Evolutionary conservation across 1,140 invertebrate genomes (phyloP).

Genomic region (Thaumetopoea pityocampa): DNA sequence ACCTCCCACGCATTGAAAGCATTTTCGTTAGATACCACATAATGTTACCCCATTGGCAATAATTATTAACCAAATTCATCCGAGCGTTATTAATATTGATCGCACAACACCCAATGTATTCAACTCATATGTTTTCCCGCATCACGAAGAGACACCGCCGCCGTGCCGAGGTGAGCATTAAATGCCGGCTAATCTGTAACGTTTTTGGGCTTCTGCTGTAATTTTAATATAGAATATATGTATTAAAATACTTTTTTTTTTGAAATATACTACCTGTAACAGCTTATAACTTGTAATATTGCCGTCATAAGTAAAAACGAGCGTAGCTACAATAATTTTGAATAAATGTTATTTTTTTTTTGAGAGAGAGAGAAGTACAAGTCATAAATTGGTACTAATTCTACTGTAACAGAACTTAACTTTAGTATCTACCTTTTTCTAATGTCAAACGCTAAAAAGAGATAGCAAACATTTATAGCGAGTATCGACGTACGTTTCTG

Average conservation of each 20-base stretch:
- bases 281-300: too few relatives aligned
- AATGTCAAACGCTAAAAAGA: too few relatives aligned
- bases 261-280: too few relatives aligned
- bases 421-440: too few relatives aligned
- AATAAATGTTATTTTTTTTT: too few relatives aligned
- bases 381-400: too few relatives aligned
- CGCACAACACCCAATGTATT: conserved; percentile 32
- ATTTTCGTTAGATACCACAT: conserved; percentile 29
- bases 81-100: conserved; percentile 37
- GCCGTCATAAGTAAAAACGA: too few relatives aligned
- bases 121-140: conserved; percentile 53
- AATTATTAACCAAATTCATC: conserved; percentile 29
- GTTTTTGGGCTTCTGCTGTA: conserved; percentile 4
- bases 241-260: background rate
- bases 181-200: background rate
- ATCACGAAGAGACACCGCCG: conserved; percentile 39
- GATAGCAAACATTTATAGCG: too few relatives aligned
- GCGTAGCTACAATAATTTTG: too few relatives aligned
- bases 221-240: background rate
- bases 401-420: too few relatives aligned
- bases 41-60: conserved; percentile 23
- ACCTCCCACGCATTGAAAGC: conserved; percentile 20
- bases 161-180: conserved; percentile 41
- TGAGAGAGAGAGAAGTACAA: too few relatives aligned
- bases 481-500: too few relatives aligned